A percentile compares a stretch with the other conserved stretches of the same genome.
Evolutionary conservation across 2,888 invertebrate species (phyloP).

Genomic region (Thereva nobilitata): DNA sequence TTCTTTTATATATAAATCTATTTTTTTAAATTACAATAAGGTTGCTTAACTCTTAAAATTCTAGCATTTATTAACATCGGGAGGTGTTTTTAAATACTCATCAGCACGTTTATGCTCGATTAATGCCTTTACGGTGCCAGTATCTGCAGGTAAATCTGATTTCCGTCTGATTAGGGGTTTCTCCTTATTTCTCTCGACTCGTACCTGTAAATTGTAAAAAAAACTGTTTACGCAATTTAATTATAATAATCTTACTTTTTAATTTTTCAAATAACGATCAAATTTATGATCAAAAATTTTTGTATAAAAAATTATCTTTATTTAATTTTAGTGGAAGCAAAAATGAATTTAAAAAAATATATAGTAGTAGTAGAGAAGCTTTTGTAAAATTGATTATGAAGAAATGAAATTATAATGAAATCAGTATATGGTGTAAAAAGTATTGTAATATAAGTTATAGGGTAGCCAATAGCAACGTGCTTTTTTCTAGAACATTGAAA

Average conservation of each 20-base stretch:
- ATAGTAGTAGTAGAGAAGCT: too few species aligned
- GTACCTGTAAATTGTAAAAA: conserved; percentile 55
- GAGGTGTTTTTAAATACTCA: conserved; percentile 83
- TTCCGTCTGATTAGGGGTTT: conserved; percentile 91
- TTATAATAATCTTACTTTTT: conserved; percentile 2
- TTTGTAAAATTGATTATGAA: too few species aligned
- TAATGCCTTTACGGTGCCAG: conserved; percentile 86
- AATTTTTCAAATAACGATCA: background rate
- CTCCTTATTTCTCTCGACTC: conserved; percentile 73
- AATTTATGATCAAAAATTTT: background rate
- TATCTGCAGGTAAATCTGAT: conserved; percentile 93
- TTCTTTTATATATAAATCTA: conserved; percentile 25
- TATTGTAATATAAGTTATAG: too few species aligned
- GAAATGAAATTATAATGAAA: too few species aligned
- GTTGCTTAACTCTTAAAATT: conserved; percentile 27
- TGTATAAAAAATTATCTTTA: conserved; percentile 46
- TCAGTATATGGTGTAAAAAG: too few species aligned
- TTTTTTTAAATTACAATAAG: conserved; percentile 12
- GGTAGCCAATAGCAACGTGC: too few species aligned
- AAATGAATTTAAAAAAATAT: too few species aligned
- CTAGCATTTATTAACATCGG: conserved; percentile 87
- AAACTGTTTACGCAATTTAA: background rate
- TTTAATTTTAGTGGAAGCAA: background rate
- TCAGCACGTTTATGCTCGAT: conserved; percentile 92
- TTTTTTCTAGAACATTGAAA: too few species aligned